A percentile compares a stretch with the other conserved stretches of the same genome.
Conservation (phyloP, 2,888 invertebrate species). For the Graphium colonna region DNA sequence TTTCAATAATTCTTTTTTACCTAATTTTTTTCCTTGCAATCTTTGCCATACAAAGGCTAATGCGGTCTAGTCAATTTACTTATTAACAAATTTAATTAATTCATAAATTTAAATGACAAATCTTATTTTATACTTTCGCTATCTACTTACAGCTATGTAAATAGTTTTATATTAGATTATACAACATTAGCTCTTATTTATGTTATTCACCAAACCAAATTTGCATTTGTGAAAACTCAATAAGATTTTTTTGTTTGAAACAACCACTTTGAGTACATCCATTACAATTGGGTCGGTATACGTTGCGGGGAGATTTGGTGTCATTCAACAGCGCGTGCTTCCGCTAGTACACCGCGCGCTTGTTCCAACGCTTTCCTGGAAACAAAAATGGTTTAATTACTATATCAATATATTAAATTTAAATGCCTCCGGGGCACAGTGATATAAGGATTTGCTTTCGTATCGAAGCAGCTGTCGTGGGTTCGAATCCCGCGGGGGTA, state of each 20-base stretch:
- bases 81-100: too few relatives aligned
- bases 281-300: neutral
- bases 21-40: too few relatives aligned
- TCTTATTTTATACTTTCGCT: too few relatives aligned
- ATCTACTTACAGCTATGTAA: neutral
- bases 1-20: too few relatives aligned
- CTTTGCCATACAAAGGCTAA: too few relatives aligned
- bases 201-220: neutral
- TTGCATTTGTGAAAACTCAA: neutral
- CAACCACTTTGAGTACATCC: neutral
- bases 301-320: neutral
- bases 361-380: slow-evolving; percentile 68
- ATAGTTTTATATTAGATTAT: neutral
- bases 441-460: too few relatives aligned
- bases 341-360: slow-evolving; percentile 56
- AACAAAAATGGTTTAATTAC: too few relatives aligned
- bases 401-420: too few relatives aligned
- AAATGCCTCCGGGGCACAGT: too few relatives aligned
- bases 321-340: slow-evolving; percentile 56
- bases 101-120: too few relatives aligned
- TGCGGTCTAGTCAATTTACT: too few relatives aligned
- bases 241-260: slow-evolving; percentile 7
- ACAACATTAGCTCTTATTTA: neutral
- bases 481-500: neutral
- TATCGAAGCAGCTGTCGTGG: neutral